Evolutionary conservation across 2,797 vertebrate species (phyloP), one percentile per base, ranked within the genome.

Genomic region (Loris lydekkerianus): DNA sequence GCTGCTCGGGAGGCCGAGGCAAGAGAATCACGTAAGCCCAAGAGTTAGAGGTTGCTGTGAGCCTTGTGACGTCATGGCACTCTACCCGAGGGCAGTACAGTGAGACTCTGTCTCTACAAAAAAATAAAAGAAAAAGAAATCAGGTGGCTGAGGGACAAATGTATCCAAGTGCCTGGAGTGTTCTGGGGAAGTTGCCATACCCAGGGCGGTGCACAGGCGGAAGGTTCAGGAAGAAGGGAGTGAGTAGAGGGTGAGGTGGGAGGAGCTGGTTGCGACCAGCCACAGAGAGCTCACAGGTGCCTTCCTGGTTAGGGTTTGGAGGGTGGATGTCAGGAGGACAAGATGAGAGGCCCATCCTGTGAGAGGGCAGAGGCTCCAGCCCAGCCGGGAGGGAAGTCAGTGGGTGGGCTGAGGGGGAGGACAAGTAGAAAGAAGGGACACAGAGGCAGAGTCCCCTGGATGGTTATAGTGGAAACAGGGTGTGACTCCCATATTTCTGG

Each of bases 231-330:
- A 61, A 34, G 72, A 37, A n/a, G 29, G 9, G 10, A 34, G 15
- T 21, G 46, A 60, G 10, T 77, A 25, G 40, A 37, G 9, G 56
- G 46, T 3, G 21, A 67, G 10, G 40, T 1, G 13, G 72, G 65
- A 53, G 49, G 25, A 23, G 20, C 1, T 29, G 17, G 31, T 25
- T 91, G 25, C 60, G 14, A 34, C 7, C 31, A 6, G 15, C 1
- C 65, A 15, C 3, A 0, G 27, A 46, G 37, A 13, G 46, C 56
- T 92, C 61, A 15, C 31, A 2, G 0, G 0, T 2, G n/a, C 46
- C 85, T 77, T 81, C 43, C 25, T 7, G 31, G 67, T n/a, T 29
- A 25, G 29, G 69, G 20, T 61, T 81, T 34, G 37, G 20, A 80
- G 34, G 81, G 3, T 14, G 21, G 7, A 2, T 3, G 2, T 10